These are phyloP conservation scores for Eudorcas thomsonii DNA, from an alignment of 2,113 vertebrate species.

Conservation along the genomic window DNA sequence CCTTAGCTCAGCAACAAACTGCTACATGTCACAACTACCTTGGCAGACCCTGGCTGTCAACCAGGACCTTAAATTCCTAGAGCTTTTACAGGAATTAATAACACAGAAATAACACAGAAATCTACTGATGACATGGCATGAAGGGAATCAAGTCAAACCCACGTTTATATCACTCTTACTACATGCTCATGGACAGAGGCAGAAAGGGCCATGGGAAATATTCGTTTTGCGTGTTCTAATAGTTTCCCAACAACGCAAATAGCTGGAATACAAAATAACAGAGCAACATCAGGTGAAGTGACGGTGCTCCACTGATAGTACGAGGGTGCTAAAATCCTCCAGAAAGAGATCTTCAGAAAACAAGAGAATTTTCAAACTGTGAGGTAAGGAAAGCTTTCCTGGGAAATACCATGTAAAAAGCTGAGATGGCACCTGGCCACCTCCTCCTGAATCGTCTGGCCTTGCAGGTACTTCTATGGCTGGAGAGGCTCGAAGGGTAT, in stretches of 20 bases:
- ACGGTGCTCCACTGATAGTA: rapidly evolving
- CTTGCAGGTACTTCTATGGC: not conserved
- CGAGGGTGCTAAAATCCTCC: no score
- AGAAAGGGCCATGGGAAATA: not conserved
- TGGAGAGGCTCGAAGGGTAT: not conserved
- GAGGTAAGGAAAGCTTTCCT: not conserved
- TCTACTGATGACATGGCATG: rapidly evolving
- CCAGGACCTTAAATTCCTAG: not conserved
- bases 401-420: not conserved
- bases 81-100: not conserved
- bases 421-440: not conserved
- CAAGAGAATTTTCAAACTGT: not conserved
- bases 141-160: not conserved
- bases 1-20: not conserved
- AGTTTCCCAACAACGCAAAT: not conserved
- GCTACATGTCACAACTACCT: not conserved
- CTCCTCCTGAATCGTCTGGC: no score
- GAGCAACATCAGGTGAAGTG: not conserved
- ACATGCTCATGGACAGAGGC: rapidly evolving
- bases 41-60: not conserved
- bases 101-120: not conserved
- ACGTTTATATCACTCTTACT: no score
- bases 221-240: not conserved
- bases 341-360: not conserved
- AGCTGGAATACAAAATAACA: not conserved